Evolutionary conservation across 1,140 invertebrate genomes (phyloP), one percentile per base, ranked within the genome.

Genomic region (Akabosia matsudoensis): DNA sequence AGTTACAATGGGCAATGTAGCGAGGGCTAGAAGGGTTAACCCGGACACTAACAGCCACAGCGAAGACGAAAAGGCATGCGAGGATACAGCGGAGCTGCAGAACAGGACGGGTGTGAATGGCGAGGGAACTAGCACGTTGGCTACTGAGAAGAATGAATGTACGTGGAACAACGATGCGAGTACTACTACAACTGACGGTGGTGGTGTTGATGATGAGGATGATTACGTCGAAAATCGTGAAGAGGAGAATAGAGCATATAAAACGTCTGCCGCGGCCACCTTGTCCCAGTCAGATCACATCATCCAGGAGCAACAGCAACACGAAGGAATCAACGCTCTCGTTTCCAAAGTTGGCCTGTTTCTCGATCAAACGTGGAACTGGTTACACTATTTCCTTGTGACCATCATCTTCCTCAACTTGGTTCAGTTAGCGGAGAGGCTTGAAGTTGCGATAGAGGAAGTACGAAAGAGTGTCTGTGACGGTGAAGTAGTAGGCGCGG

Each of bases 341-440:
- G 31, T 67, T 67, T 28, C 61, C 30, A 31, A 7, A 2, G 3
- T 67, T 30, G n/a, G 61, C 30, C 61, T 67, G 61, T 67, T 67
- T 67, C 61, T 67, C 61, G 61, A 16, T 7, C 24, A 67, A 67
- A 31, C 61, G 61, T 67, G 61, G 61, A 67, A 31, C 30, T 67
- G 61, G 61, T 67, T 67, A 31, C 30, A 67, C 61, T 67, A 67
- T 22, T 67, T 67, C 3, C 22, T 67, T 67, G 61, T 67, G 61
- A 67, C 24, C 61, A 67, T 67, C 61, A 67, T 67, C 61, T 67
- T 67, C 61, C 61, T 67, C 61, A 67, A 67, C 61, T 67, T 13
- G 4, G 10, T 56, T 56, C 10, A 56, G 13, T 56, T 56, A n/a
- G 54, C 54, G 14, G n/a, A 56, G 13, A 56, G 22, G 24, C 10